Percentiles rank a stretch among this genome's conserved stretches.
Evolutionary conservation across 2,113 vertebrate genomes (phyloP).

Genomic region (pig (Sus scrofa)): T2T-Sscrofa CM000830.6:37290001-37290500

Average conservation of each 20-base stretch:
- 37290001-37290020: slow-evolving; percentile 45
- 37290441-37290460: neutral
- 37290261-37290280: slow-evolving; percentile 37
- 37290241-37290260: neutral
- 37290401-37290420: neutral
- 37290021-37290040: slow-evolving; percentile 45
- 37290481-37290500: neutral
- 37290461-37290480: neutral
- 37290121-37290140: neutral
- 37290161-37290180: neutral
- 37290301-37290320: slow-evolving; percentile 3
- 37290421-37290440: neutral
- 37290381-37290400: neutral
- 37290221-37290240: neutral
- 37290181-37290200: neutral
- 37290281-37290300: neutral
- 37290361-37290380: neutral
- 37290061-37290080: slow-evolving; percentile 67
- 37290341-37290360: neutral
- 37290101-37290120: neutral
- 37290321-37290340: neutral
- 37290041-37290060: slow-evolving; percentile 74
- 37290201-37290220: neutral
- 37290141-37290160: neutral
- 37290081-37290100: neutral